Evolutionary conservation across 2,113 vertebrate species (phyloP), one percentile per base, ranked within the genome.

Genomic region (Actenoides lindsayi): DNA sequence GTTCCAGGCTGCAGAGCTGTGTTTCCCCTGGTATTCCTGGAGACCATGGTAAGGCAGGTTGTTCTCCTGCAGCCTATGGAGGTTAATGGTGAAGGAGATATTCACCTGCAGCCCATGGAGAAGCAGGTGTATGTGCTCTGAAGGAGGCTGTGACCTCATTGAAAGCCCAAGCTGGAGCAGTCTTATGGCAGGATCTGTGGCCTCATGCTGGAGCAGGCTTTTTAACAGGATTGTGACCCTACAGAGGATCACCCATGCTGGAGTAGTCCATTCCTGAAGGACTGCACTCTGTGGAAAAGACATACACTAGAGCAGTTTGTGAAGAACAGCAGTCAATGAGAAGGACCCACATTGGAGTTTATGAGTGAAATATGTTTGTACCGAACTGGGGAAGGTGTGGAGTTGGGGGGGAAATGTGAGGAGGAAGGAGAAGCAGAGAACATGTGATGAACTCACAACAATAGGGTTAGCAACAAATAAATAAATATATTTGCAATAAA

Each of bases 11-110:
- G 27, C 1, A 0, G 41, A 57, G 30, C 23, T 48, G 39, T 21
- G 28, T 39, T 60, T 50, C 14, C 5, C 7, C 35, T 71, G 14
- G 7, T 71, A 50, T 6, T 7, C 0, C 0, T 16, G 50, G 9
- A 80, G 44, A 15, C 6, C 25, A 37, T 16, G 8, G 5, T 23
- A 11, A 65, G 63, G 4, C 23, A 37, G n/a, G 7, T 30, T 35
- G 37, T 27, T 5, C 6, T 8, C 44, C 50, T 69, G 21, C 16
- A 76, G 37, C 27, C 27, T 39, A 31, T 8, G 16, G 46, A 25
- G 18, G 11, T 18, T 4, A 8, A 39, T 1, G 4, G 11, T n/a
- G 35, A 10, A 87, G 31, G 23, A 94, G 44, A 77, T 13, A 31
- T 23, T 27, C 15, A 41, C 13, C 57, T 42, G 16, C 65, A 78